Evolutionary conservation across 2,113 vertebrate species (phyloP).

Genomic region (Phaethon lepturus): DNA sequence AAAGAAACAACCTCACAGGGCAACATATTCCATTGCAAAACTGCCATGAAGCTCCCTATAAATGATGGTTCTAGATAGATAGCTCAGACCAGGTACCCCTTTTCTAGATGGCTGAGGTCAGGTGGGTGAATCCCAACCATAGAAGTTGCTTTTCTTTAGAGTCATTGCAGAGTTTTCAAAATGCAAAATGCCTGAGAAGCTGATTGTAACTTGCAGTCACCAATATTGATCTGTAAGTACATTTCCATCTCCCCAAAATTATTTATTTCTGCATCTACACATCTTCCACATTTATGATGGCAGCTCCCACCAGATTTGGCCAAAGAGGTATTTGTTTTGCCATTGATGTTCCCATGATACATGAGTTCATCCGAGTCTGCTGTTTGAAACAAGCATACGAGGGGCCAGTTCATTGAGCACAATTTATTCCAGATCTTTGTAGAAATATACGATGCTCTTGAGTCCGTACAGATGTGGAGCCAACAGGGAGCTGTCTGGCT

Average conservation of each 20-base stretch:
- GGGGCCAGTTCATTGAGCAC: slow-evolving; percentile 61
- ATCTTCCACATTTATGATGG: slow-evolving; percentile 23
- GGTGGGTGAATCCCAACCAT: neutral
- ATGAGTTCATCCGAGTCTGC: slow-evolving; percentile 10
- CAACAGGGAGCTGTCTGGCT: slow-evolving; percentile 57
- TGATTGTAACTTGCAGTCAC: neutral
- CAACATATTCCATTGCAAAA: accelerated
- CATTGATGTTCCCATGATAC: neutral
- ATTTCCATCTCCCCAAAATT: neutral
- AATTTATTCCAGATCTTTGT: slow-evolving; percentile 72
- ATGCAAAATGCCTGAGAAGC: neutral
- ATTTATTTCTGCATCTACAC: neutral
- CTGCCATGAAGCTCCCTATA: neutral
- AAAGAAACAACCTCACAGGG: neutral
- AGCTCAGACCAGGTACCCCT: neutral
- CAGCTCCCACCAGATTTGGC: neutral
- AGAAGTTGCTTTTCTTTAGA: neutral
- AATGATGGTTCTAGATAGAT: neutral
- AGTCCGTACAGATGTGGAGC: slow-evolving; percentile 54
- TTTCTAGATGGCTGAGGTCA: neutral
- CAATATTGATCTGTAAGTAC: neutral
- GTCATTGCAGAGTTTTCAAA: neutral
- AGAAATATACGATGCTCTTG: slow-evolving; percentile 69
- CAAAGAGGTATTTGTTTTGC: slow-evolving; percentile 9
- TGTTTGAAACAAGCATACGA: slow-evolving; percentile 36